Percentiles rank a stretch among this genome's conserved stretches.
These are phyloP conservation scores for Polypterus senegalus DNA, from an alignment of 2,113 vertebrate genomes.

Conservation along the genomic window DNA sequence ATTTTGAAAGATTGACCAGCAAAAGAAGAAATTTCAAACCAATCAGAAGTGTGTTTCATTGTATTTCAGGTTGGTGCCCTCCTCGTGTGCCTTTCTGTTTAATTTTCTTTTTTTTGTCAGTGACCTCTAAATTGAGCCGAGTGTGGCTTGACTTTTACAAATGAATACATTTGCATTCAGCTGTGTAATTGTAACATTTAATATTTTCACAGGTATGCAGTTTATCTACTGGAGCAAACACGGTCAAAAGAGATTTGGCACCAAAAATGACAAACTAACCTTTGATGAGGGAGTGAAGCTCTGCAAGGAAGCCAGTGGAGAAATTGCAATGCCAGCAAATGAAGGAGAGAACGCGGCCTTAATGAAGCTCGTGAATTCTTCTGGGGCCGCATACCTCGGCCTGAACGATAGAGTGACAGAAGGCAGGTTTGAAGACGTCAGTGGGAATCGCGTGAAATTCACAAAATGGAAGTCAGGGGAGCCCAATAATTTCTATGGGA, in stretches of 20 bases:
- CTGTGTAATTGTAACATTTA: too few relatives aligned
- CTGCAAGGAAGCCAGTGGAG: slow-evolving; percentile 9
- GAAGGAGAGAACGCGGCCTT: slow-evolving; percentile 12
- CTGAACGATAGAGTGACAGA: slow-evolving; percentile 7
- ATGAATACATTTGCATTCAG: too few relatives aligned
- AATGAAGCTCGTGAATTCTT: neutral
- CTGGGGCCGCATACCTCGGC: slow-evolving; percentile 4
- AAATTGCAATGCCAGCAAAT: slow-evolving; percentile 14
- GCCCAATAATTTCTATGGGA: slow-evolving; percentile 8
- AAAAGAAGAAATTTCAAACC: too few relatives aligned
- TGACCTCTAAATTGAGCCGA: too few relatives aligned
- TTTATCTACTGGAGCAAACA: slow-evolving; percentile 6
- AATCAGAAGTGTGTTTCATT: too few relatives aligned
- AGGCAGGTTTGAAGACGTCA: slow-evolving; percentile 14
- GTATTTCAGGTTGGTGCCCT: too few relatives aligned
- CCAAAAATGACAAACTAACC: neutral
- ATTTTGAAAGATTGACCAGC: too few relatives aligned
- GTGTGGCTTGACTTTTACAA: too few relatives aligned
- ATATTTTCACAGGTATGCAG: too few relatives aligned
- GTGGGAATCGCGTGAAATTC: slow-evolving; percentile 9
- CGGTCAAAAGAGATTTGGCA: slow-evolving; percentile 14
- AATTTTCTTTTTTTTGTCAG: too few relatives aligned
- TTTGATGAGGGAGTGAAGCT: slow-evolving; percentile 7
- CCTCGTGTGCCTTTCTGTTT: too few relatives aligned
- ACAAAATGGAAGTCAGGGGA: slow-evolving; percentile 8